Conservation (phyloP, 1,140 invertebrate genomes). For the Mylabris phalerata region DNA sequence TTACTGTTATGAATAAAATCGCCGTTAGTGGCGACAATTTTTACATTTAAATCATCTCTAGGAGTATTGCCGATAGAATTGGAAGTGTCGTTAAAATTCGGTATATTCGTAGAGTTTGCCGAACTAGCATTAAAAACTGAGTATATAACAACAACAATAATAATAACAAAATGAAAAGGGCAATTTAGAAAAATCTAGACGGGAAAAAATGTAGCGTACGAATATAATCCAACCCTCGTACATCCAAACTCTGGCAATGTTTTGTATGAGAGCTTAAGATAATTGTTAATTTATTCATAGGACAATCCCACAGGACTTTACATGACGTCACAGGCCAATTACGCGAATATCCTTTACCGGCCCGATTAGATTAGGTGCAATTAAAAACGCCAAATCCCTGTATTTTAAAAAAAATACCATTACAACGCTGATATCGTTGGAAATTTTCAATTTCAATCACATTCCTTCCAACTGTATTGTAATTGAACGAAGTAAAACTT, state of each 20-base stretch:
- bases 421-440: constrained; percentile 10
- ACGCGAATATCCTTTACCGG: constrained; percentile 27
- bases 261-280: constrained; percentile 29
- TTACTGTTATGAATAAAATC: constrained; percentile 14
- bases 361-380: constrained; percentile 29
- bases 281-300: constrained; percentile 34
- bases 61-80: too few species aligned
- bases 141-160: too few species aligned
- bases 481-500: too few species aligned
- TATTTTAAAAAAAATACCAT: constrained; percentile 23
- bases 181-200: too few species aligned
- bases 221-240: too few species aligned
- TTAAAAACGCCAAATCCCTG: constrained; percentile 31
- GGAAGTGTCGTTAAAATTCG: too few species aligned
- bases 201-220: too few species aligned
- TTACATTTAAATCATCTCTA: neutral
- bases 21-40: constrained; percentile 3
- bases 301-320: constrained; percentile 25
- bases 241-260: constrained; percentile 3
- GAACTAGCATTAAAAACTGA: too few species aligned
- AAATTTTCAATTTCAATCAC: too few species aligned
- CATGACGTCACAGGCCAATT: constrained; percentile 30
- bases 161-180: too few species aligned
- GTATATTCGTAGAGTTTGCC: too few species aligned
- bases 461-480: too few species aligned